These are phyloP conservation scores for Peromyscus nudipes DNA, from an alignment of 2,797 vertebrate species.

Conservation along the genomic window DNA sequence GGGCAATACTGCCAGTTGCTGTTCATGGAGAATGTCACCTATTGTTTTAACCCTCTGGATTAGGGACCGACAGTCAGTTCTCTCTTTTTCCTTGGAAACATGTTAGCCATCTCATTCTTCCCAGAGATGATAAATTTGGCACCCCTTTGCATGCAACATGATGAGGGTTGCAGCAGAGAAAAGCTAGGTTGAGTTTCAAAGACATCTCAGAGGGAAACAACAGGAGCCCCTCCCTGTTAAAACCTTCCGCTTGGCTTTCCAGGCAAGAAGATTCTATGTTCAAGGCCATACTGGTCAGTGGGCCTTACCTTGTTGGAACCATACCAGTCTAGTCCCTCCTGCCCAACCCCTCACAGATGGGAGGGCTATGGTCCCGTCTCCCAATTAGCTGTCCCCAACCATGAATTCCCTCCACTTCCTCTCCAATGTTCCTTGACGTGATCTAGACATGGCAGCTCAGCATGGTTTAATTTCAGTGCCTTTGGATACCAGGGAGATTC, in stretches of 20 bases:
- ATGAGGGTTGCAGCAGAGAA: background rate
- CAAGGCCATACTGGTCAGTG: accelerated
- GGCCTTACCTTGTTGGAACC: background rate
- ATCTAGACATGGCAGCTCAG: accelerated
- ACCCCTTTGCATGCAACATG: background rate
- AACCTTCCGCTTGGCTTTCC: background rate
- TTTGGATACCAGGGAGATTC: background rate
- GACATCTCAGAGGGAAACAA: background rate
- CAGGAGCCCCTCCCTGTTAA: too few species aligned
- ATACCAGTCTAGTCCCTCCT: accelerated
- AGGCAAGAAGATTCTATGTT: background rate
- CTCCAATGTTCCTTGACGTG: accelerated
- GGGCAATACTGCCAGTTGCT: background rate
- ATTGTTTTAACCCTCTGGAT: accelerated
- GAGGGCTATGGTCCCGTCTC: background rate
- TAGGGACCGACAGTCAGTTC: background rate
- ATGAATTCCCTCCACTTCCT: background rate
- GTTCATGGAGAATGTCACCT: background rate
- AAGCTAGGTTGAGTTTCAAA: background rate
- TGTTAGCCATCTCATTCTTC: slow-evolving; percentile 24
- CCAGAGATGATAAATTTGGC: slow-evolving; percentile 8
- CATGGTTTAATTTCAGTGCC: too few species aligned
- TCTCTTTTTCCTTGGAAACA: slow-evolving; percentile 29
- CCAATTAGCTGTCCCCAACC: background rate
- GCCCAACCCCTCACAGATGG: accelerated